These are phyloP conservation scores for Hippocampus mohnikei DNA, from an alignment of 2,113 vertebrate species.

Conservation along the genomic window DNA sequence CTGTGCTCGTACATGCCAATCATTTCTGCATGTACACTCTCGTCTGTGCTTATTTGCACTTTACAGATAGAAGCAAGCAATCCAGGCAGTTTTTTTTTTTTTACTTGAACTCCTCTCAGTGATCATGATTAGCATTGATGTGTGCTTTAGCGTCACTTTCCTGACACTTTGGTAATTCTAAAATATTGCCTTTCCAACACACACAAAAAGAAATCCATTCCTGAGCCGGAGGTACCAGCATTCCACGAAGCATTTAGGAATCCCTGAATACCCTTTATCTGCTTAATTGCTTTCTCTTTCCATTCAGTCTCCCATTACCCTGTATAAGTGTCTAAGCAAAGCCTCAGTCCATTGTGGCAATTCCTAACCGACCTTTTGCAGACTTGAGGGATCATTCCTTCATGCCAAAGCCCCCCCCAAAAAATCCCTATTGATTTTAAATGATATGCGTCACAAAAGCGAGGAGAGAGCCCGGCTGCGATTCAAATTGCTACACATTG, in stretches of 20 bases:
- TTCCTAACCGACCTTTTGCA: not conserved
- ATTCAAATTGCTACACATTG: slow-evolving; percentile 4
- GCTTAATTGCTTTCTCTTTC: slow-evolving; percentile 17
- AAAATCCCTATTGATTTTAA: slow-evolving; percentile 7
- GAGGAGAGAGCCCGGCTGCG: not conserved
- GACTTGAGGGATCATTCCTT: not conserved
- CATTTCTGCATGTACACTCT: slow-evolving; percentile 11
- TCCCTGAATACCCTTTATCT: slow-evolving; percentile 29
- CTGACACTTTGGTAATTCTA: slow-evolving; percentile 1
- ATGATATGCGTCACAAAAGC: slow-evolving; percentile 1
- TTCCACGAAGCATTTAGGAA: slow-evolving; percentile 33
- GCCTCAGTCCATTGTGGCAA: slow-evolving; percentile 2
- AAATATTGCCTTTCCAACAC: slow-evolving; percentile 10
- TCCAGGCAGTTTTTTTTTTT: slow-evolving; percentile 16
- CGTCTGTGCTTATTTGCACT: slow-evolving; percentile 26
- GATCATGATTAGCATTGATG: slow-evolving; percentile 44
- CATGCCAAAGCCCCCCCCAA: not conserved
- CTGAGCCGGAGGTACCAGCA: slow-evolving; percentile 13
- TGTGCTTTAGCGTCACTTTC: slow-evolving; percentile 8
- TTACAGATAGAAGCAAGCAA: slow-evolving; percentile 20
- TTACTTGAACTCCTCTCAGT: slow-evolving; percentile 21
- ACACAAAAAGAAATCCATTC: slow-evolving; percentile 13
- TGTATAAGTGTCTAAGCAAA: slow-evolving; percentile 4
- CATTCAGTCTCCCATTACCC: slow-evolving; percentile 21
- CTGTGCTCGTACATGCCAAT: slow-evolving; percentile 21